Conservation (phyloP, 2,797 vertebrate genomes). For the Oreonectes daqikongensis region DNA sequence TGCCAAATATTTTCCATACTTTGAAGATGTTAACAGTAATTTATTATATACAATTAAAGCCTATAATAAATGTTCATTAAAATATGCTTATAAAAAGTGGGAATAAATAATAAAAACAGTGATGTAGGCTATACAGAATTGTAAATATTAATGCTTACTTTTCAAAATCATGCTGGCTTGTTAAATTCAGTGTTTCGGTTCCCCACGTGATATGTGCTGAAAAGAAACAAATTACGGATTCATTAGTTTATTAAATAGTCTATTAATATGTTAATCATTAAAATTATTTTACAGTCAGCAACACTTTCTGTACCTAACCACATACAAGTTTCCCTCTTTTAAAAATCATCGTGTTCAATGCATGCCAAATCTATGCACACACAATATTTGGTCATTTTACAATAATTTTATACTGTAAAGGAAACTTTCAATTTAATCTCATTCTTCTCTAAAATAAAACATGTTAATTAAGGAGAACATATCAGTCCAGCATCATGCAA, state of each 20-base stretch:
- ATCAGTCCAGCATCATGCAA: not conserved
- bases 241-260: not conserved
- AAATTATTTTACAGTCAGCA: not conserved
- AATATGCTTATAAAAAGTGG: not conserved
- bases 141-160: slow-evolving; percentile 68
- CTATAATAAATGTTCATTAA: not conserved
- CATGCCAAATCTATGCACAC: not conserved
- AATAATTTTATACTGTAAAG: too few relatives aligned
- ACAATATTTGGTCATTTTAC: too few relatives aligned
- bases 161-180: slow-evolving; percentile 65
- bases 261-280: not conserved
- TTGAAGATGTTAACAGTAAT: too few relatives aligned
- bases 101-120: not conserved
- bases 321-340: not conserved
- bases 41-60: too few relatives aligned
- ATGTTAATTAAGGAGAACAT: not conserved
- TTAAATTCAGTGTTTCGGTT: slow-evolving; percentile 67
- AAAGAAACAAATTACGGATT: slow-evolving; percentile 48
- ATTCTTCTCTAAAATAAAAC: not conserved
- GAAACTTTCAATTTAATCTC: not conserved
- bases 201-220: slow-evolving; percentile 72
- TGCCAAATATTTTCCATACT: not conserved
- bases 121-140: not conserved
- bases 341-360: not conserved
- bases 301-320: not conserved